Evolutionary conservation across 2,888 invertebrate genomes (phyloP).

Genomic region (Molorchus minor): DNA sequence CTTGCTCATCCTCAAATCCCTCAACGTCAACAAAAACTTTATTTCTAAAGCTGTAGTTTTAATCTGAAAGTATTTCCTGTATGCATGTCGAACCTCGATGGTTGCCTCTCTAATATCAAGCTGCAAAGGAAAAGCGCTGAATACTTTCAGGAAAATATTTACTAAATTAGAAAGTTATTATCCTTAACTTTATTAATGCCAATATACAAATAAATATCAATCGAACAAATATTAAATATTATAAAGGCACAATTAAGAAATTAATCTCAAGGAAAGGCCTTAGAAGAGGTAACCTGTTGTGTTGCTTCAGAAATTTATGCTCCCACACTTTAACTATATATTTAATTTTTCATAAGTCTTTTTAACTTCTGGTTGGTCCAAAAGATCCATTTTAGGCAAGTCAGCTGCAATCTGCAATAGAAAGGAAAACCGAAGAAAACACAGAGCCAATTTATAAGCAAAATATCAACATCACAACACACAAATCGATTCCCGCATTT

Average conservation of each 20-base stretch:
- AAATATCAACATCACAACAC: too few relatives aligned
- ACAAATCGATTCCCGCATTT: too few relatives aligned
- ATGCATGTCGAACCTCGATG: constrained; percentile 76
- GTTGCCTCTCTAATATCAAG: constrained; percentile 84
- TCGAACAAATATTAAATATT: too few relatives aligned
- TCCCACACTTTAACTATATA: constrained; percentile 86
- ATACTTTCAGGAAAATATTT: too few relatives aligned
- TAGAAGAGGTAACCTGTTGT: constrained; percentile 84
- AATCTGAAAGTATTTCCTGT: constrained; percentile 82
- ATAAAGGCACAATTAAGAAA: constrained; percentile 2
- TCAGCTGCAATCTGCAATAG: too few relatives aligned
- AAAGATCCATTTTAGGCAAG: constrained; percentile 46
- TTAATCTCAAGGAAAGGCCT: too few relatives aligned
- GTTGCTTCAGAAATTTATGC: constrained; percentile 77
- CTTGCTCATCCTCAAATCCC: constrained; percentile 56
- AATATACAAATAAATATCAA: too few relatives aligned
- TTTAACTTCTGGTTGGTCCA: constrained; percentile 57
- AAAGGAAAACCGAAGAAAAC: too few relatives aligned
- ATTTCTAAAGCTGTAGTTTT: constrained; percentile 81
- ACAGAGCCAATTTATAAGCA: too few relatives aligned
- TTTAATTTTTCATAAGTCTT: constrained; percentile 76
- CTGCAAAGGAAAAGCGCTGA: constrained; percentile 62
- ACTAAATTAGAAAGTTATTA: too few relatives aligned
- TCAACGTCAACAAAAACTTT: constrained; percentile 71
- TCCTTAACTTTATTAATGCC: too few relatives aligned